These are phyloP conservation scores for Gerris lacustris DNA, from an alignment of 2,888 invertebrate species.

Conservation along the genomic window DNA sequence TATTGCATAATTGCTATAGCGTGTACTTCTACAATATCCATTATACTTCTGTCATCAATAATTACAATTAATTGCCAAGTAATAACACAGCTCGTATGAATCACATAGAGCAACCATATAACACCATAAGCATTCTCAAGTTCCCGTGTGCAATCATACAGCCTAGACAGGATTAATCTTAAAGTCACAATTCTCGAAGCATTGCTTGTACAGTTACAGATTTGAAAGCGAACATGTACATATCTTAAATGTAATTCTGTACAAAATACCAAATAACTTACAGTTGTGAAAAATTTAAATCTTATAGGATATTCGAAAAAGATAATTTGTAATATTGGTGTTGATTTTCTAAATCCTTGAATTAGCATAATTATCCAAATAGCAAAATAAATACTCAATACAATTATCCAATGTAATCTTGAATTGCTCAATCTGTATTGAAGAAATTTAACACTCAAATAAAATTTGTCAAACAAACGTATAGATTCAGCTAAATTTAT, in stretches of 20 bases:
- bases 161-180: background rate
- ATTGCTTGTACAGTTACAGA: background rate
- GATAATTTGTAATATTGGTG: too few relatives aligned
- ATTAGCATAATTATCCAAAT: too few relatives aligned
- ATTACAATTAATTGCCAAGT: background rate
- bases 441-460: background rate
- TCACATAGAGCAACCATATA: background rate
- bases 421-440: background rate
- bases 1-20: background rate
- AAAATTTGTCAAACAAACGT: background rate
- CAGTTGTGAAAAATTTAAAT: background rate
- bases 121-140: background rate
- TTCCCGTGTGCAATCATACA: background rate
- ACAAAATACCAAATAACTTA: background rate
- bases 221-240: background rate
- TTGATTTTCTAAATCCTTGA: too few relatives aligned
- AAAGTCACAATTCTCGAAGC: background rate
- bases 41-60: background rate
- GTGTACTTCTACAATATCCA: background rate
- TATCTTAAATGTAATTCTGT: background rate
- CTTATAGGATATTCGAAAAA: background rate
- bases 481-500: background rate
- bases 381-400: background rate
- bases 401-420: background rate
- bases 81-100: background rate